Percentiles rank a stretch among this genome's conserved stretches.
phyloP scores from a whole-genome alignment of 2,797 vertebrate species.

The Cichlasoma orientale region DNA sequence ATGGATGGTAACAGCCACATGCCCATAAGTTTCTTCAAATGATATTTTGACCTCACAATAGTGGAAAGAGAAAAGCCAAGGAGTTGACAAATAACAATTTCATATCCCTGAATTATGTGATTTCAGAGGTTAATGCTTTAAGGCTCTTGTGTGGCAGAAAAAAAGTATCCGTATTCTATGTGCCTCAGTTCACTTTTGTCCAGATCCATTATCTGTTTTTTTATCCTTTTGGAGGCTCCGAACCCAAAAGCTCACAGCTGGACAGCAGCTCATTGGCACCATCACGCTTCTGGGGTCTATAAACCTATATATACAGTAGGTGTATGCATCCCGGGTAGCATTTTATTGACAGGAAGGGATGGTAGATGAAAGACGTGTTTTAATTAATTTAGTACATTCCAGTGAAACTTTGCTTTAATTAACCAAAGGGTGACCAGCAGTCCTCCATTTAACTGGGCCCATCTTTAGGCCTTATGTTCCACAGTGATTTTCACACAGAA shows the following conservation, averaged over 20 bases:
- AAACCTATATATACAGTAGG: not conserved
- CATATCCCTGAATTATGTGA: not conserved
- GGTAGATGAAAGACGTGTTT: conserved; percentile 49
- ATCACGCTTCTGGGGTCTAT: not conserved
- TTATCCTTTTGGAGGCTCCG: not conserved
- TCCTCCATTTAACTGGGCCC: not conserved
- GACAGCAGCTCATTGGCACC: conserved; percentile 21
- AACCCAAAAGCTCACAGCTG: conserved; percentile 22
- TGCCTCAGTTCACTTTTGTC: not conserved
- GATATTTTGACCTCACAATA: not conserved
- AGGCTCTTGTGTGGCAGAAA: not conserved
- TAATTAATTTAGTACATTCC: conserved; percentile 74
- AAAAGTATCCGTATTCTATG: not conserved
- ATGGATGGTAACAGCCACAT: not conserved
- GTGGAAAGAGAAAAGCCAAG: not conserved
- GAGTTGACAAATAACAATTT: not conserved
- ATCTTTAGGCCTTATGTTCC: conserved; percentile 71
- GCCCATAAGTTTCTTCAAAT: not conserved
- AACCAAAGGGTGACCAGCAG: conserved; percentile 32
- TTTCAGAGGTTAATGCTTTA: not conserved
- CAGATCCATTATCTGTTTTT: not conserved
- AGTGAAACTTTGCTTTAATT: conserved; percentile 70
- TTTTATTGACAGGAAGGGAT: conserved; percentile 38
- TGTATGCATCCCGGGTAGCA: not conserved
- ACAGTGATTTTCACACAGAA: conserved; percentile 32